A percentile compares a stretch with the other conserved stretches of the same genome.
These are phyloP conservation scores for Automeris io DNA, from an alignment of 2,888 invertebrate species.

Conservation along the genomic window DNA sequence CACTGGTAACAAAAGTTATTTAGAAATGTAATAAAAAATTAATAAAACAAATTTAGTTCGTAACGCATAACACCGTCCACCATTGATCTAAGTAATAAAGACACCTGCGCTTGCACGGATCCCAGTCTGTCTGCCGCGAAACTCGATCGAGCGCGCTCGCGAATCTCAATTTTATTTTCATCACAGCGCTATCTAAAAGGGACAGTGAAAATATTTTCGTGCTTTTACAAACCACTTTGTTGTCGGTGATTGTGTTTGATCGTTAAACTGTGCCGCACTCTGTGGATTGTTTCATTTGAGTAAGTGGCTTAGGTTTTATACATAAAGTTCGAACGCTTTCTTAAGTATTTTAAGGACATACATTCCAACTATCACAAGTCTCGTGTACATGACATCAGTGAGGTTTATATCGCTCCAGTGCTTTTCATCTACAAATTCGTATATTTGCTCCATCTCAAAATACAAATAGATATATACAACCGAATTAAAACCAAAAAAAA, in stretches of 20 bases:
- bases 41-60: constrained; percentile 11
- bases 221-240: constrained; percentile 1
- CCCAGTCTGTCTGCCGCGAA: constrained; percentile 29
- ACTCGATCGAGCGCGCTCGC: constrained; percentile 16
- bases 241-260: not conserved
- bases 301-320: not conserved
- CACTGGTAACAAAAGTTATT: no score
- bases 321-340: not conserved
- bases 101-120: constrained; percentile 43
- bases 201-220: not conserved
- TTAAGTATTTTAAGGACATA: constrained; percentile 1
- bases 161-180: constrained; percentile 7
- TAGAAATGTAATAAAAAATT: no score
- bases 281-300: not conserved
- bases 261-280: not conserved
- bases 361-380: constrained; percentile 1
- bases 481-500: no score
- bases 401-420: no score
- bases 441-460: no score
- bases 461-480: no score
- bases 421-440: no score
- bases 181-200: not conserved
- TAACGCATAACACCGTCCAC: constrained; percentile 43
- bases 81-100: constrained; percentile 40
- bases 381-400: not conserved